phyloP scores from a whole-genome alignment of 2,113 vertebrate species.

The Heliornis fulica region DNA sequence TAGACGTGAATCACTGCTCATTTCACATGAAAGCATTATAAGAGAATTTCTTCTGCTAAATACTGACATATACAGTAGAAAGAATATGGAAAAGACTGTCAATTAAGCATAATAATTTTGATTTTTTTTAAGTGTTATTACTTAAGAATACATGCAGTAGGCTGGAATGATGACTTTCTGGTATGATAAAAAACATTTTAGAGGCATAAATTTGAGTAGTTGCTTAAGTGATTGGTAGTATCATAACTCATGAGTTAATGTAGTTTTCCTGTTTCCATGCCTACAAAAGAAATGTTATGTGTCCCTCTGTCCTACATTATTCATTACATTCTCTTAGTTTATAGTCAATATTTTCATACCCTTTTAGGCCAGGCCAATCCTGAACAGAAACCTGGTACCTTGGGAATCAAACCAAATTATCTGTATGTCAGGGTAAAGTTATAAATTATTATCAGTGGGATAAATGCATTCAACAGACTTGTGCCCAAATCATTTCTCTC shows the following conservation, averaged over 20 bases:
- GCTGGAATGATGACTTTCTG: not conserved
- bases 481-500: not conserved
- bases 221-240: not conserved
- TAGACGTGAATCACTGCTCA: not conserved
- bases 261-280: not conserved
- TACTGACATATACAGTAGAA: not conserved
- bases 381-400: not conserved
- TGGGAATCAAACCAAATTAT: conserved; percentile 23
- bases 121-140: not conserved
- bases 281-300: not conserved
- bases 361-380: not conserved
- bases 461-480: not conserved
- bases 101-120: not conserved
- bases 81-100: not conserved
- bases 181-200: not conserved
- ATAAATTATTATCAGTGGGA: conserved; percentile 1
- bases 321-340: not conserved
- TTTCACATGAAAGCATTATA: not conserved
- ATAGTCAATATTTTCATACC: not conserved
- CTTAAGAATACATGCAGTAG: not conserved
- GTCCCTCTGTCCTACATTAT: not conserved
- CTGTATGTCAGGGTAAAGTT: not conserved
- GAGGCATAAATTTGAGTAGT: not conserved
- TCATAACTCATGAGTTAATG: not conserved
- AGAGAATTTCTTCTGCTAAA: not conserved